These are phyloP conservation scores for Gambusia affinis DNA, from an alignment of 2,113 vertebrate species.

Conservation along the genomic window DNA sequence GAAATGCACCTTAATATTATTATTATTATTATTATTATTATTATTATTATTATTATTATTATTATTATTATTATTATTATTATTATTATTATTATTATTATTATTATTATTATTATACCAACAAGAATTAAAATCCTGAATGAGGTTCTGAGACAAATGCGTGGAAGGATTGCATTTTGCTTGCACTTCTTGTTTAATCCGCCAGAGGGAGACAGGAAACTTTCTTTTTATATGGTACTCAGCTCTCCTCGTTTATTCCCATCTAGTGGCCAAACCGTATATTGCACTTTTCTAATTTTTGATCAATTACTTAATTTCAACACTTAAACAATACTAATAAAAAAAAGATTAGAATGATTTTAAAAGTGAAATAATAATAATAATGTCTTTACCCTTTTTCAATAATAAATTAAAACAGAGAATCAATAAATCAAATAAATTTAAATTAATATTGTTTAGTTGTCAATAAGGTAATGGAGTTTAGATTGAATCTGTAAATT, in stretches of 20 bases:
- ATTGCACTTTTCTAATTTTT: background rate
- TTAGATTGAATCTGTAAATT: no score
- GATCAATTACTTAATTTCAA: background rate
- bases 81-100: no score
- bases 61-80: no score
- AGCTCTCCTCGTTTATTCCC: constrained; percentile 17
- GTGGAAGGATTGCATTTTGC: background rate
- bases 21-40: no score
- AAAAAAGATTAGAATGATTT: no score
- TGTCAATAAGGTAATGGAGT: background rate
- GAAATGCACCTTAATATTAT: no score
- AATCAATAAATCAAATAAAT: background rate
- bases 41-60: no score
- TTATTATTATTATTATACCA: no score
- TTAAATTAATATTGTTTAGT: background rate
- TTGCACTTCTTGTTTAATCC: constrained; percentile 9
- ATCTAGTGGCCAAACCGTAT: constrained; percentile 42
- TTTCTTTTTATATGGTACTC: background rate
- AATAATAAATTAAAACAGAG: background rate
- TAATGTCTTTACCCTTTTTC: no score
- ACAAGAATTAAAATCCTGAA: no score
- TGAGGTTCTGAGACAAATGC: no score
- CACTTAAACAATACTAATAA: background rate
- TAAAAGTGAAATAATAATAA: no score
- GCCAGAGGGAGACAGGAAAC: constrained; percentile 52